These are phyloP conservation scores for Ochlodes sylvanus DNA, from an alignment of 2,888 invertebrate genomes.

Conservation along the genomic window DNA sequence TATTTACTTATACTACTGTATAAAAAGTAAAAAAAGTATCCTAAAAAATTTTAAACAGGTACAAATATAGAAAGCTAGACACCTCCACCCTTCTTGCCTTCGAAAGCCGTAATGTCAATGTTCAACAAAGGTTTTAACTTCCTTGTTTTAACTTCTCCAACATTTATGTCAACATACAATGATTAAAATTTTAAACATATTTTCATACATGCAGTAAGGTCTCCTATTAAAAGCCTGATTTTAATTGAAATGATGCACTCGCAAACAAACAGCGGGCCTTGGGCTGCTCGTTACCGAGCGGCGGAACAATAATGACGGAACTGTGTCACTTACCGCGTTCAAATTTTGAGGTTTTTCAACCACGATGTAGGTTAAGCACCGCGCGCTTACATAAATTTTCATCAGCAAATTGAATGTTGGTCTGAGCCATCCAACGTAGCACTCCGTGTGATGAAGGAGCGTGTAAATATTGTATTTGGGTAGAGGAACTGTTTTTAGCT, in stretches of 20 bases:
- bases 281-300: constrained; percentile 43
- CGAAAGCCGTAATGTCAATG: no score
- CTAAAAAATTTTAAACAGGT: no score
- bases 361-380: constrained; percentile 45
- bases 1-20: no score
- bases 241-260: constrained; percentile 43
- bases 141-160: no score
- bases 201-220: neutral
- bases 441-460: constrained; percentile 23
- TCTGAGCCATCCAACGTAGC: constrained; percentile 7
- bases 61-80: no score
- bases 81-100: no score
- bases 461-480: neutral
- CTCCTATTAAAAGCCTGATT: constrained; percentile 20
- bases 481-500: neutral
- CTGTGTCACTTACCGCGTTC: constrained; percentile 48
- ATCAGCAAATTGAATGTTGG: constrained; percentile 36
- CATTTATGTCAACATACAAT: neutral
- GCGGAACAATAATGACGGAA: constrained; percentile 51
- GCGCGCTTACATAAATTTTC: constrained; percentile 37
- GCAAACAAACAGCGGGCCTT: constrained; percentile 28
- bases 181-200: neutral
- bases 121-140: no score
- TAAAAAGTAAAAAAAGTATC: no score
- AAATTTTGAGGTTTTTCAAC: constrained; percentile 46